Evolutionary conservation across 1,140 invertebrate genomes (phyloP).

Genomic region (Drosophila tropicalis): DNA sequence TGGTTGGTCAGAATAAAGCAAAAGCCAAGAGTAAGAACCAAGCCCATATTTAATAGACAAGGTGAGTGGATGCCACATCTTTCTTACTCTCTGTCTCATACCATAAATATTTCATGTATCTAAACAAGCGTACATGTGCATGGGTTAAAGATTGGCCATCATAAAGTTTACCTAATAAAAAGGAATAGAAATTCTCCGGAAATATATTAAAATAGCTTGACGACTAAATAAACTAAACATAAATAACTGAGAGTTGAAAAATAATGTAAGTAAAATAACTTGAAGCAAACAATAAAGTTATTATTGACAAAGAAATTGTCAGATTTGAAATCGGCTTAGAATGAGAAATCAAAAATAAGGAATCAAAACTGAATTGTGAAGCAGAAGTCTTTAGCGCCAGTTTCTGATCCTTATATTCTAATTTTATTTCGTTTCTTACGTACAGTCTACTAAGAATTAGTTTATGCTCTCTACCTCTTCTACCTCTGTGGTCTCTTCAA

Average conservation of each 20-base stretch:
- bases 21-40: conserved; percentile 26
- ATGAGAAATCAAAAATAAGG: no score
- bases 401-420: no score
- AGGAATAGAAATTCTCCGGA: not conserved
- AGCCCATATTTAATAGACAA: conserved; percentile 48
- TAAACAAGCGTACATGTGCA: not conserved
- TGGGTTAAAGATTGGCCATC: not conserved
- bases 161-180: conserved; percentile 4
- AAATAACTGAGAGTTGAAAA: not conserved
- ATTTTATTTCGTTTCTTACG: no score
- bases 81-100: conserved; percentile 25
- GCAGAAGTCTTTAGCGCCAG: no score
- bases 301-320: not conserved
- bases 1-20: conserved; percentile 4
- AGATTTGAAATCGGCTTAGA: not conserved
- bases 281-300: not conserved
- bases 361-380: no score
- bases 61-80: conserved; percentile 38
- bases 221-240: not conserved
- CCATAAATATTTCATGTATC: conserved; percentile 51
- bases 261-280: not conserved
- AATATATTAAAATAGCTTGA: not conserved
- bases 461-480: no score
- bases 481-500: no score
- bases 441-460: no score